Evolutionary conservation across 2,888 invertebrate species (phyloP).

Genomic region (Drosophila antonietae): DNA sequence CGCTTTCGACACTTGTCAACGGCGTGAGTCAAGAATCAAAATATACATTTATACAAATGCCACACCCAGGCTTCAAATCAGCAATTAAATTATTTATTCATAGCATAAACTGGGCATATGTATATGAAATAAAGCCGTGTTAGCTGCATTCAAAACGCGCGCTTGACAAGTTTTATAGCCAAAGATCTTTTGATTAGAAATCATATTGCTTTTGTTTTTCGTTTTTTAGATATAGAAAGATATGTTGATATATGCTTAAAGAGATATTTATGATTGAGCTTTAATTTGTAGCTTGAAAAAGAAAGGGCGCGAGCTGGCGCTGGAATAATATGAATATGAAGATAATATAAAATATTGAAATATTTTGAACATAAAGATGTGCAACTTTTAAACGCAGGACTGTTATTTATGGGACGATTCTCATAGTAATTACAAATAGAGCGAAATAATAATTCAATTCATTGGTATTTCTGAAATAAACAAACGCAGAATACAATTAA

Average conservation of each 20-base stretch:
- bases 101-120: conserved; percentile 21
- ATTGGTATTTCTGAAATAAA: no score
- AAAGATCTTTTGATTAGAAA: conserved; percentile 17
- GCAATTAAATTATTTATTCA: conserved; percentile 48
- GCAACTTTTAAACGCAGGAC: no score
- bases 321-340: not conserved
- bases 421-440: no score
- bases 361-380: no score
- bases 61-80: conserved; percentile 35
- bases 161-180: conserved; percentile 22
- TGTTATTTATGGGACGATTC: no score
- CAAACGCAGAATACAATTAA: no score
- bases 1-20: conserved; percentile 51
- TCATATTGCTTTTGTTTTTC: conserved; percentile 10
- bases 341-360: no score
- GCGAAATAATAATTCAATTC: no score
- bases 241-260: conserved; percentile 2
- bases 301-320: not conserved
- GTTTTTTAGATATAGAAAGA: conserved; percentile 12
- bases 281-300: not conserved
- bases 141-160: conserved; percentile 16
- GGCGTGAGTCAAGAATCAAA: conserved; percentile 36
- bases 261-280: not conserved
- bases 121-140: conserved; percentile 4
- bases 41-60: conserved; percentile 40